phyloP scores from a whole-genome alignment of 2,797 vertebrate species.

The Channallabes apus region DNA sequence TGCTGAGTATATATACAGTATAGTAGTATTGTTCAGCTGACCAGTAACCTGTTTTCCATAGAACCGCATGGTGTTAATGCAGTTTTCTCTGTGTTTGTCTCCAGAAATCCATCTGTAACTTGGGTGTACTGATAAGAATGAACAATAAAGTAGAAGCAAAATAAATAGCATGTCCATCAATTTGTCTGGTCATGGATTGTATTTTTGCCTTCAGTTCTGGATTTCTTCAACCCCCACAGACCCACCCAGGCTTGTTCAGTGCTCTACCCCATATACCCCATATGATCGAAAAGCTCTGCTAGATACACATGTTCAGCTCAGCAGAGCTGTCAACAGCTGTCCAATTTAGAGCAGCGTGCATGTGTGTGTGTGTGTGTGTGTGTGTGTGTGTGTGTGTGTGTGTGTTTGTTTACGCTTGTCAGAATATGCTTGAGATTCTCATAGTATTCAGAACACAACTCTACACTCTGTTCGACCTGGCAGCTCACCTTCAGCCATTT shows the following conservation, averaged over 20 bases:
- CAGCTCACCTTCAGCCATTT: conserved; percentile 16
- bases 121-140: not conserved
- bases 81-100: not conserved
- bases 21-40: not conserved
- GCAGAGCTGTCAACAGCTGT: conserved; percentile 36
- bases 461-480: conserved; percentile 3
- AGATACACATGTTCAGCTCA: conserved; percentile 34
- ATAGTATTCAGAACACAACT: not conserved
- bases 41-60: not conserved
- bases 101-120: not conserved
- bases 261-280: conserved; percentile 21
- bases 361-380: conserved; percentile 16
- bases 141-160: not conserved
- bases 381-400: conserved; percentile 12
- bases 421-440: conserved; percentile 11
- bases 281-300: conserved; percentile 16
- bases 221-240: conserved; percentile 14
- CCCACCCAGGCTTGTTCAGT: not conserved
- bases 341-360: conserved; percentile 18
- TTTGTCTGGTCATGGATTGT: not conserved
- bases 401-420: conserved; percentile 15
- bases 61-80: not conserved
- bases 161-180: not conserved
- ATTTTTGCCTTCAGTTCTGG: not conserved
- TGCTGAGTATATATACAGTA: not conserved